Base-by-base conservation (phyloP, 2,113 vertebrate genomes). In the Chlorodrepanis virens region DNA sequence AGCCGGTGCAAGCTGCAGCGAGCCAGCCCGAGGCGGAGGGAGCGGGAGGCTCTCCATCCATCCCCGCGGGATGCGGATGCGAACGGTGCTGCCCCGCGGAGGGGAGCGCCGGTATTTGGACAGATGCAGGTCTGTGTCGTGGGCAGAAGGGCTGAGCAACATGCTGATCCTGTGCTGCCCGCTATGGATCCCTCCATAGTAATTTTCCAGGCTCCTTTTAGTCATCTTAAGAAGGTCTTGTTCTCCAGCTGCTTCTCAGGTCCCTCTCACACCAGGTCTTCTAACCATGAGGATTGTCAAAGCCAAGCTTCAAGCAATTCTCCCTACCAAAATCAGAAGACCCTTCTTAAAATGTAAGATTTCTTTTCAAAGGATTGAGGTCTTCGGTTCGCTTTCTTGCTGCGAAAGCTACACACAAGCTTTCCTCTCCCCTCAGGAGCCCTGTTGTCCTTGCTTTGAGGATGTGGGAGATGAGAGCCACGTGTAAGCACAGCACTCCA, bases 121-220 rank as follows among this genome's bases (percentile, higher is more conserved):
- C 89, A 96, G 88, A 89, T 71, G 92, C 40, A 33, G 60, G n/a
- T 39, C 57, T 93, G 84, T 54, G 82, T 68, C 72, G 52, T 10
- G 57, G 75, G 54, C 72, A 94, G 65, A 77, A 77, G 67, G 31
- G n/a, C 53, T 75, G 70, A 87, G 69, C 20, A 37, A 50, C 92
- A 45, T 0, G 1, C 68, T 49, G 24, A 4, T 69, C 29, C 54
- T 71, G 23, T 1, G 0, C 45, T 77, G 68, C 59, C 81, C 69
- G 5, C 68, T 65, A 21, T 9, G 19, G 24, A 18, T 69, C 56
- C n/a, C 52, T 23, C 57, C 28, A 1, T 18, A 24, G 52, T 24
- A 25, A 49, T 44, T 57, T 65, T 89, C 54, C 63, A 74, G 47
- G 49, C 5, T 91, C n/a, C 14, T 92, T 83, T 92, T n/a, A 82